phyloP scores from a whole-genome alignment of 2,888 invertebrate genomes.

The Synergus laeviventris region DNA sequence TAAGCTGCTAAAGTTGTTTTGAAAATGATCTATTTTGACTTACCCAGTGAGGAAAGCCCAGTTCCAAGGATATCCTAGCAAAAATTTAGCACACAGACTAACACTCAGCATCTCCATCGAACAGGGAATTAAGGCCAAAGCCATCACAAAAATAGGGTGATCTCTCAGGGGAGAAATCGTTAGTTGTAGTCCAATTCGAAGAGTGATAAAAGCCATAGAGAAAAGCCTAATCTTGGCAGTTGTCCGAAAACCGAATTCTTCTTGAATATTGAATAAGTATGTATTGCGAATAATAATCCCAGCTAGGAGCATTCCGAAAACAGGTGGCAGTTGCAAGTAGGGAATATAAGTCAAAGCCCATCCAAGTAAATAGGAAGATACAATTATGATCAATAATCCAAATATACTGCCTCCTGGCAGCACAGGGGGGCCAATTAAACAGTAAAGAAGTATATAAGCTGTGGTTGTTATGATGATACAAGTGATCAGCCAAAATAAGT shows the following conservation, averaged over 20 bases:
- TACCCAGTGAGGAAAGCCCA: slow-evolving; percentile 72
- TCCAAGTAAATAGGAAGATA: slow-evolving; percentile 65
- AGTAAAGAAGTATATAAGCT: slow-evolving; percentile 61
- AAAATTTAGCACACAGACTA: slow-evolving; percentile 56
- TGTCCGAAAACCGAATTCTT: slow-evolving; percentile 58
- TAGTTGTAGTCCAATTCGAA: slow-evolving; percentile 69
- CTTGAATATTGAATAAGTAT: slow-evolving; percentile 62
- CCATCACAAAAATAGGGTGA: slow-evolving; percentile 62
- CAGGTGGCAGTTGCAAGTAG: slow-evolving; percentile 76
- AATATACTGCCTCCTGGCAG: slow-evolving; percentile 63
- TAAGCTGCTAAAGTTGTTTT: background rate
- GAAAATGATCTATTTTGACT: slow-evolving; percentile 29
- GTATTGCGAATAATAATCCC: slow-evolving; percentile 75
- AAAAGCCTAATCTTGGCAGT: slow-evolving; percentile 66
- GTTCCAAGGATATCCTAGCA: slow-evolving; percentile 67
- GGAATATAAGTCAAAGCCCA: slow-evolving; percentile 67
- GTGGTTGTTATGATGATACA: slow-evolving; percentile 49
- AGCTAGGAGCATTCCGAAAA: slow-evolving; percentile 81
- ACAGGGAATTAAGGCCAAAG: slow-evolving; percentile 66
- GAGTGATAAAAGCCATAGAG: slow-evolving; percentile 68
- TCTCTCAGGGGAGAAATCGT: slow-evolving; percentile 64
- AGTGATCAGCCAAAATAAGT: slow-evolving; percentile 61
- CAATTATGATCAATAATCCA: slow-evolving; percentile 62
- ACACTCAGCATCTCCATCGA: slow-evolving; percentile 64
- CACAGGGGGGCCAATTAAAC: slow-evolving; percentile 63